These are phyloP conservation scores for Catalaphyllia jardinei DNA, from an alignment of 64 coral and sea anemone species.

Conservation along the genomic window DNA sequence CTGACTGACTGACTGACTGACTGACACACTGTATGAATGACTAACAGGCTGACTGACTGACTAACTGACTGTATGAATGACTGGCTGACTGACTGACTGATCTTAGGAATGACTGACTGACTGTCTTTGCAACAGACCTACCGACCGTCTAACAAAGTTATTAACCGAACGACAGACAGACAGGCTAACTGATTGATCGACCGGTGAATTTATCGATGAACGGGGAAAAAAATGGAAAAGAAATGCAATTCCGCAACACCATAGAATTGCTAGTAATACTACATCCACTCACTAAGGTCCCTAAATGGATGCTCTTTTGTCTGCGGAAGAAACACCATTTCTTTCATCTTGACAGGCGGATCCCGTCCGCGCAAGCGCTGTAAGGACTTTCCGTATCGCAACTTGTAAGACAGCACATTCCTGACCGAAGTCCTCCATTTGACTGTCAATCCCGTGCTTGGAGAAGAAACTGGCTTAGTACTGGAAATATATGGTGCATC, in stretches of 20 bases:
- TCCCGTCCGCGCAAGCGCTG: constrained; percentile 43
- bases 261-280: too few species aligned
- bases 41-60: too few species aligned
- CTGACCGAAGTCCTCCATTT: constrained; percentile 69
- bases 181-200: too few species aligned
- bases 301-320: constrained; percentile 45
- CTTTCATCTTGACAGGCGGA: constrained; percentile 62
- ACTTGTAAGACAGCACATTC: constrained; percentile 50
- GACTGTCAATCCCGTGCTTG: constrained; percentile 38
- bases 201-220: too few species aligned
- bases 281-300: constrained; percentile 44
- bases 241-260: too few species aligned
- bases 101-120: neutral
- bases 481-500: constrained; percentile 61
- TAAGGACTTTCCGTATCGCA: constrained; percentile 76
- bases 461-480: neutral
- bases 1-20: too few species aligned
- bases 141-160: neutral
- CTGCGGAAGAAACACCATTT: constrained; percentile 31
- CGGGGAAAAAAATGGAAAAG: too few species aligned
- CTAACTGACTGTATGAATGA: neutral
- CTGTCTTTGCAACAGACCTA: neutral
- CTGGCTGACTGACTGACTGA: neutral
- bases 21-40: too few species aligned
- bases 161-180: neutral